Base-by-base conservation (phyloP, 2,113 vertebrate species). In the Salvelinus namaycush region DNA sequence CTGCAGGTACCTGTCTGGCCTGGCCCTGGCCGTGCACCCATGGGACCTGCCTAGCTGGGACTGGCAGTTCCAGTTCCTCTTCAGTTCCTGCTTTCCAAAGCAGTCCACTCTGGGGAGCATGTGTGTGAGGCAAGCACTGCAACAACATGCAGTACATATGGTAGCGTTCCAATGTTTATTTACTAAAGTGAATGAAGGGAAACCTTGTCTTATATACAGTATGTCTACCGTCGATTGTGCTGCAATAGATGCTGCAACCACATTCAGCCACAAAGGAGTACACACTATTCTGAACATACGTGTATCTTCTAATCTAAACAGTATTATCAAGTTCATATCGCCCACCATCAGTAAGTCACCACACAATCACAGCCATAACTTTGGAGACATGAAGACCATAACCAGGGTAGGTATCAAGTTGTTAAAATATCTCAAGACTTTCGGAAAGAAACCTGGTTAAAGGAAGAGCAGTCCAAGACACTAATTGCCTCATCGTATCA, bases 31-130 rank as follows among this genome's bases (percentile, higher is more conserved):
- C 65, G 34, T 5, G 57, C 57, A 26, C n/a, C 57, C 75, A 48
- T 62, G 67, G 39, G 34, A 78, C 20, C 69, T 44, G 39, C 39
- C 39, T 60, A 73, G 49, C 54, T 9, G 54, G 74, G 77, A 69
- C 44, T 8, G 60, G 8, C 22, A 62, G 77, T 79, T 72, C 51
- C 74, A 80, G 75, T 20, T 80, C 80, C 77, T 57, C 8, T 44
- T 44, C 39, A 44, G 39, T 44, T 44, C 39, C 39, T 44, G 39
- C 9, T 90, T 89, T 87, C 87, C 87, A 88, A 87, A 87, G 84
- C 86, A 88, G 74, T 70, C 3, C 24, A 76, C 87, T 77, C 87
- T 83, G 70, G 49, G 87, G 89, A 87, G 27, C 68, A 20, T 78
- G 80, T 84, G 79, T 79, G 39, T 44, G 39, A 44, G 39, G 18